phyloP scores from a whole-genome alignment of 1,140 invertebrate species.

The Drosophila carrolli region DNA sequence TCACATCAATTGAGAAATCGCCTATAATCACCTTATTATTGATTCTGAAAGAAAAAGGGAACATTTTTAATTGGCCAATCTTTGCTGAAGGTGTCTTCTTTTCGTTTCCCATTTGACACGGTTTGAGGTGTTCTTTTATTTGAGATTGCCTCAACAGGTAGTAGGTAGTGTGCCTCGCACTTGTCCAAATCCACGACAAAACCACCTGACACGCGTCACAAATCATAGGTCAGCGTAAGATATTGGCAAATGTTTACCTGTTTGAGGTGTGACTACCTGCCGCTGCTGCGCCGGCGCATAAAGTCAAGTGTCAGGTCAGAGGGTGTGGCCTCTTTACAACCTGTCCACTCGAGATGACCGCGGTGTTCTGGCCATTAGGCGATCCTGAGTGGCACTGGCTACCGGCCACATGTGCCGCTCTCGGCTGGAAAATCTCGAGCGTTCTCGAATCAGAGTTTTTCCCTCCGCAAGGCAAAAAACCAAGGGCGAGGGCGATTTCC shows the following conservation, averaged over 20 bases:
- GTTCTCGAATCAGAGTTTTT: conserved; percentile 24
- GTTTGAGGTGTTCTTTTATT: neutral
- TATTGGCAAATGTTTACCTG: conserved; percentile 81
- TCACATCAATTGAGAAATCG: neutral
- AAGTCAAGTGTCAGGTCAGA: conserved; percentile 63
- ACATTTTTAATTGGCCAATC: neutral
- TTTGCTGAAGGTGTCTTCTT: neutral
- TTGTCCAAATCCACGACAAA: conserved; percentile 4
- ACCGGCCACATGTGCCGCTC: conserved; percentile 64
- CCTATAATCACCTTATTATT: neutral
- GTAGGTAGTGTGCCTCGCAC: conserved; percentile 2
- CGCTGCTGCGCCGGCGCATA: conserved; percentile 69
- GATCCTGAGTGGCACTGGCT: conserved; percentile 37
- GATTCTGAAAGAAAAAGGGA: neutral
- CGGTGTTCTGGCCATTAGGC: conserved; percentile 44
- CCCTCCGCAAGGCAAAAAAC: conserved; percentile 53
- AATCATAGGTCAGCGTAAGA: conserved; percentile 40
- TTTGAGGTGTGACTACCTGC: conserved; percentile 58
- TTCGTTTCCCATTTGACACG: conserved; percentile 2
- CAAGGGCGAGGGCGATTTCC: conserved; percentile 55
- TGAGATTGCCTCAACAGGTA: conserved; percentile 45
- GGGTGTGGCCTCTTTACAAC: conserved; percentile 64
- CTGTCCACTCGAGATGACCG: conserved; percentile 75
- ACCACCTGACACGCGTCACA: conserved; percentile 63
- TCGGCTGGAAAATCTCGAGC: conserved; percentile 27